Base-by-base conservation (phyloP, 2,797 vertebrate species). In the Sebastes nivosus region DNA sequence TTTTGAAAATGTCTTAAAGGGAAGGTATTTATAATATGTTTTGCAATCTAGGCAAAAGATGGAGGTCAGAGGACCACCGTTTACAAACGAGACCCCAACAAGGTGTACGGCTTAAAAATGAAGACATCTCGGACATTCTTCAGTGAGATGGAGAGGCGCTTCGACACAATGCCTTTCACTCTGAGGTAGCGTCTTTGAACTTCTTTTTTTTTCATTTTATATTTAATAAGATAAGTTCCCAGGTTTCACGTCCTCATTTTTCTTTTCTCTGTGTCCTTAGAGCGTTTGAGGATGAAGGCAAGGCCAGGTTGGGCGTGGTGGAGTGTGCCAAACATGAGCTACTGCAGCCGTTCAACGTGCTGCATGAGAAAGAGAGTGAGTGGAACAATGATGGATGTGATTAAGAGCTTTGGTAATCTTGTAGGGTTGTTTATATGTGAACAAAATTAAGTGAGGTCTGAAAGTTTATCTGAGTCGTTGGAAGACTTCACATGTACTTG, bases 51-150 rank as follows among this genome's bases (percentile, higher is more conserved):
- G 98, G 97, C 98, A 0, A 98, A 96, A 91, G 98, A 99, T 50
- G 97, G 97, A 8, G 98, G 97, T 22, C 97, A 98, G 93, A 97
- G 98, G 93, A 99, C 98, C 85, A 99, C 98, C 0, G 97, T 99
- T 88, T 99, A 98, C 93, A 99, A 99, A 90, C 94, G 98, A 93
- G 98, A 99, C 92, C 98, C 98, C 57, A 97, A 96, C 93, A 99
- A 99, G 89, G 97, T 98, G 88, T 99, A 99, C 4, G 98, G 98
- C 74, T 86, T 99, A 87, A 99, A 99, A 94, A 99, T 99, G 98
- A 99, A 99, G 96, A 97, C 98, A 29, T 99, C 98, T 58, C 97
- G 98, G 87, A 96, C 95, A 55, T 99, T 99, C 95, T 98, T 99
- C 94, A 99, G 98, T 52, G 98, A 99, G 92, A 97, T 99, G 88